Evolutionary conservation across 2,888 invertebrate species (phyloP), one percentile per base, ranked within the genome.

Genomic region (Dryobotodes eremita): DNA sequence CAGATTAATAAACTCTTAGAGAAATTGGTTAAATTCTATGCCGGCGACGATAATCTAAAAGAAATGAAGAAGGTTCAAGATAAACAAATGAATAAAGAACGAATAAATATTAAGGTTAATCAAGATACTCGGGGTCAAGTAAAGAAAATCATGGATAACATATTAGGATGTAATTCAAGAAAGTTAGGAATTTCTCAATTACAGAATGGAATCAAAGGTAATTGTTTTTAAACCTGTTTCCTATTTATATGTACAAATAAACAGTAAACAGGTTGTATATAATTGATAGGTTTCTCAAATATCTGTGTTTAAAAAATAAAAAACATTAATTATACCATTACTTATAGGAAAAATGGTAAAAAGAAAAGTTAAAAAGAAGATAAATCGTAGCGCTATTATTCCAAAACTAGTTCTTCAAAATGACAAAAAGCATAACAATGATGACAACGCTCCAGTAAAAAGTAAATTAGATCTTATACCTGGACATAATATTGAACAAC

Each of bases 161-260:
- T 96, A 80, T 92, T 96, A 77, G 95, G 95, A 70, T 94, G 90
- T 82, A 93, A 94, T 85, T 84, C 90, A 5, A 93, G 92, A 85
- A 93, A 93, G 80, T 81, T 90, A 68, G 92, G 89, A 72, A 87
- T 93, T 53, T 93, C 93, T 8, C 93, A 95, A 80, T 88, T 97
- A 88, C 93, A 94, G 80, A 96, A 95, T 87, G 96, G 95, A 42
- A 85, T 96, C 2, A 96, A 94, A 94, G 97, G 97, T 96, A 90
- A 81, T 42, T 64, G 13, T 17, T n/a, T 61, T 8, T 53, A n/a
- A 3, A 5, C 23, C 0, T 17, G 2, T 36, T 53, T 23, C 36
- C 15, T 23, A 17, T 31, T 53, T 31, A 15, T 69, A 31, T 36
- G 17, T 36, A 55, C 0, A 46, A 46, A n/a, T 64, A 5, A 36